Base-by-base conservation (phyloP, 2,797 vertebrate species). In the Furcifer pardalis region DNA sequence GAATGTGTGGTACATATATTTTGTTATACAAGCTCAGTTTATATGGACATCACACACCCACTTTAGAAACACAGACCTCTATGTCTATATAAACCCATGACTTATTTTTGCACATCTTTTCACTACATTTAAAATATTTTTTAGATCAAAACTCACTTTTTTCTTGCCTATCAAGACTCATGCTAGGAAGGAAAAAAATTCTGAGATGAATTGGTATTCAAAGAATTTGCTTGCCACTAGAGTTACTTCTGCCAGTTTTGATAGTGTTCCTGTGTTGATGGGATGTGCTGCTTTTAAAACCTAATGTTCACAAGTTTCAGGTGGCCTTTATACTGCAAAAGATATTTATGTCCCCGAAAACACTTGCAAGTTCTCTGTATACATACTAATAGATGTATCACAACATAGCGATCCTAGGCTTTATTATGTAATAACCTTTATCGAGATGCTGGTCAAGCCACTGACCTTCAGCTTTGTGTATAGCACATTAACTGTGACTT, bases 391-490 rank as follows among this genome's bases (percentile, higher is more conserved):
- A 76, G 46, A 44, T 82, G 7, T 35, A 59, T 77, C 75, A 52
- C n/a, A 84, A 8, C 73, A 83, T 74, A 83, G 74, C 68, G 87
- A 78, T 86, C 72, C 78, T 85, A 85, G 79, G 83, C 62, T 90
- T 88, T 90, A 91, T 88, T 77, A 83, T 88, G 65, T 37, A 87
- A 86, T 89, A 93, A 90, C 88, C 92, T 88, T 88, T 86, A 35
- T 8, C 83, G 68, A 81, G 75, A 73, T 75, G 72, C 21, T 92
- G 17, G 40, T 9, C 0, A 23, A 90, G 52, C 59, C 90, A 52
- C 91, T 93, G 89, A 91, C 90, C 90, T 93, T 94, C 91, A 91
- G 62, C 88, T 79, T 89, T 79, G 27, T 9, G 25, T 35, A 88
- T 21, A 89, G 80, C 56, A 83, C 0, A 1, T 84, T 87, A 89